Percentiles rank a stretch among this genome's conserved stretches.
Conservation (phyloP, 1,140 invertebrate species). For the Pollicipes pollicipes region DNA sequence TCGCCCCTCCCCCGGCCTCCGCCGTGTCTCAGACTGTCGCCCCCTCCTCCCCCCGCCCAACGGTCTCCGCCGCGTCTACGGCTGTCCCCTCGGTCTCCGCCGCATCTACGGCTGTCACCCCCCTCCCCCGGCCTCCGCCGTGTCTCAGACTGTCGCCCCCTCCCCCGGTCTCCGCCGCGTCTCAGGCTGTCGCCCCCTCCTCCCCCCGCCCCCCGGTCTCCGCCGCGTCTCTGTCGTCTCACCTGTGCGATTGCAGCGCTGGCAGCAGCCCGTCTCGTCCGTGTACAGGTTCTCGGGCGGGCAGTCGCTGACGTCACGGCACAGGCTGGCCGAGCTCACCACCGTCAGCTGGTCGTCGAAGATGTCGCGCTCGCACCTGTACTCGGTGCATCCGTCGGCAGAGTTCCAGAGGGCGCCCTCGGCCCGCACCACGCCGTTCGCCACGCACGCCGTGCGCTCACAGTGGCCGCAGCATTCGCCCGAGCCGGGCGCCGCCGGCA, state of each 20-base stretch:
- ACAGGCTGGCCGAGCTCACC: constrained; percentile 15
- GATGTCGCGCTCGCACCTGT: constrained; percentile 18
- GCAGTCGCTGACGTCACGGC: constrained; percentile 18
- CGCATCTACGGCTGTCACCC: no score
- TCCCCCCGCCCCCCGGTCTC: no score
- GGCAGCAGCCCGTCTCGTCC: constrained; percentile 20
- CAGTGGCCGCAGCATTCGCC: constrained; percentile 51
- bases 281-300: constrained; percentile 16
- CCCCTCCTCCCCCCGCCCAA: no score
- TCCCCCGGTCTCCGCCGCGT: no score
- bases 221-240: not conserved
- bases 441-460: constrained; percentile 40
- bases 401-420: constrained; percentile 23
- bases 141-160: no score
- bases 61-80: no score
- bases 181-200: no score
- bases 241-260: constrained; percentile 19
- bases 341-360: constrained; percentile 9
- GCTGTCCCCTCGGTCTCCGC: no score
- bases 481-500: constrained; percentile 25
- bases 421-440: constrained; percentile 32
- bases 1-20: no score
- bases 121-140: no score
- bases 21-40: no score
- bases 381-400: constrained; percentile 20